A percentile compares a stretch with the other conserved stretches of the same genome.
These are phyloP conservation scores for Cacoxenus indagator DNA, from an alignment of 2,888 invertebrate genomes.

Conservation along the genomic window DNA sequence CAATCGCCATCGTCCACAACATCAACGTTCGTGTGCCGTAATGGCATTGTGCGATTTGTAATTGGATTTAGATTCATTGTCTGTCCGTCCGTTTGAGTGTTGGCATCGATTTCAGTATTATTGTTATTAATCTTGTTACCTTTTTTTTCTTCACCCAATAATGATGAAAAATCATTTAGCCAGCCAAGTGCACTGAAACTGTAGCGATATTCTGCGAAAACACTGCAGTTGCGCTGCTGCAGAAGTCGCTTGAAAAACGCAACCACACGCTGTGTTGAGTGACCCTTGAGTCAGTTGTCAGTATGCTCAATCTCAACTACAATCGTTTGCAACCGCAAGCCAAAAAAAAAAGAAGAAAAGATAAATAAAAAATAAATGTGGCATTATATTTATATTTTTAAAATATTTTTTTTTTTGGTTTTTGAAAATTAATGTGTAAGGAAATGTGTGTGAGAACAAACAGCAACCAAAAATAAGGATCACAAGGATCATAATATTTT, in stretches of 20 bases:
- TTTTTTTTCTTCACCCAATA: no score
- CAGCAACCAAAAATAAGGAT: no score
- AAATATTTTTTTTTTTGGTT: no score
- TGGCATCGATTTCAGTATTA: not conserved
- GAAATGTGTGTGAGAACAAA: no score
- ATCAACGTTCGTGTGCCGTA: conserved; percentile 36
- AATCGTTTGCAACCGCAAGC: not conserved
- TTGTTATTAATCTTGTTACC: not conserved
- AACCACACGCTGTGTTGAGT: not conserved
- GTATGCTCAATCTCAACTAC: not conserved
- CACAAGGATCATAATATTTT: not conserved
- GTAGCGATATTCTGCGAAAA: conserved; percentile 10
- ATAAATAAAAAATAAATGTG: no score
- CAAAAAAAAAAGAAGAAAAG: no score
- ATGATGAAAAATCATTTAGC: not conserved
- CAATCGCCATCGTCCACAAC: conserved; percentile 22
- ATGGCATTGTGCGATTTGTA: conserved; percentile 48
- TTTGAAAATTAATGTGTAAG: no score
- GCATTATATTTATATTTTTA: no score
- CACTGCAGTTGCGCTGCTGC: not conserved
- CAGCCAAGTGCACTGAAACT: not conserved
- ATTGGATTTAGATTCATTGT: conserved; percentile 67
- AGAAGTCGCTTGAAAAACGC: conserved; percentile 6
- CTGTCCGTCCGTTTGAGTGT: conserved; percentile 15
- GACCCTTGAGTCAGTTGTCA: not conserved